A percentile compares a stretch with the other conserved stretches of the same genome.
These are phyloP conservation scores for Theonella swinhoei DNA, from an alignment of 37 sponge, comb jelly and placozoan genomes.

Conservation along the genomic window DNA sequence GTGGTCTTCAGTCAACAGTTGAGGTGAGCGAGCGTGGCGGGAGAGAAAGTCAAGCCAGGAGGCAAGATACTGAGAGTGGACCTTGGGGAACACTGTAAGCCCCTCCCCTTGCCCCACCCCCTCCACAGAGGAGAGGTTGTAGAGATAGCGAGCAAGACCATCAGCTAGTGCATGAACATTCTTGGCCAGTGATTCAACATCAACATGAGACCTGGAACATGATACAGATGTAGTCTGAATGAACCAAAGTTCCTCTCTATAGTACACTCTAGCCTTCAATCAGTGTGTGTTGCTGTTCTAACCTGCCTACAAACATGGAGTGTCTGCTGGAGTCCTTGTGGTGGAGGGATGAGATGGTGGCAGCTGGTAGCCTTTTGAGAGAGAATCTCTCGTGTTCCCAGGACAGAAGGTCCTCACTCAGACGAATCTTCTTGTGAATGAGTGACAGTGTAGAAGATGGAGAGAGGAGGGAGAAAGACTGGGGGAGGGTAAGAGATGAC, in stretches of 20 bases:
- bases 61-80: slow-evolving; percentile 5
- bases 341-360: slow-evolving; percentile 68
- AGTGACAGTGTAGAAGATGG: not conserved
- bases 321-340: slow-evolving; percentile 43
- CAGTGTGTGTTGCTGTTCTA: slow-evolving; percentile 45
- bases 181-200: slow-evolving; percentile 31
- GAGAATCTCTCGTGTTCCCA: slow-evolving; percentile 98
- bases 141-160: slow-evolving; percentile 68
- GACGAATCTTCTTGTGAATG: slow-evolving; percentile 84
- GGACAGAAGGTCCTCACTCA: slow-evolving; percentile 81
- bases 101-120: not conserved
- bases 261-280: too few species aligned
- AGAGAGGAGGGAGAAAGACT: not conserved
- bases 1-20: slow-evolving; percentile 71
- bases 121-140: slow-evolving; percentile 55
- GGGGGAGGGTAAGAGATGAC: not conserved
- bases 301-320: slow-evolving; percentile 62
- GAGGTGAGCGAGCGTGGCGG: slow-evolving; percentile 69
- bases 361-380: slow-evolving; percentile 81
- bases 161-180: slow-evolving; percentile 83
- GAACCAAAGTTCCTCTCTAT: not conserved
- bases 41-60: slow-evolving; percentile 60
- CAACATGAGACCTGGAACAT: slow-evolving; percentile 30
- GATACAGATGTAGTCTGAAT: not conserved
- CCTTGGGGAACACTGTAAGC: not conserved